A percentile compares a stretch with the other conserved stretches of the same genome.
phyloP scores from a whole-genome alignment of 2,113 vertebrate species.

The Trematomus loennbergii region DNA sequence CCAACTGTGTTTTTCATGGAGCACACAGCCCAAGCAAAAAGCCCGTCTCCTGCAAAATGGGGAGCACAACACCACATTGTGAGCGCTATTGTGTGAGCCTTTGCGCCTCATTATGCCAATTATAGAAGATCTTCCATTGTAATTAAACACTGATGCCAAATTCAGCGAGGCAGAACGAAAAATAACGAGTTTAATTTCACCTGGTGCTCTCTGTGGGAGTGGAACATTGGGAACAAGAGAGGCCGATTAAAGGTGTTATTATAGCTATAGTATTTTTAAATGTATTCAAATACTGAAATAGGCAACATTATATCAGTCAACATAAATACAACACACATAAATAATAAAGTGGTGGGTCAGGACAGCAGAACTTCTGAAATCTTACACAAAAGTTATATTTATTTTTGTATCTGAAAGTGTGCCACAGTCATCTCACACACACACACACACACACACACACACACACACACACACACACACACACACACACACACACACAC shows the following conservation, averaged over 20 bases:
- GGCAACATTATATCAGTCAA: background rate
- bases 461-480: constrained; percentile 30
- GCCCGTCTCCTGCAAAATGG: constrained; percentile 74
- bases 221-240: constrained; percentile 51
- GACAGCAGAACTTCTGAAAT: background rate
- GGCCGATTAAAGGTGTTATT: constrained; percentile 16
- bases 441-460: constrained; percentile 7
- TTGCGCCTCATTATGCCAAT: constrained; percentile 83
- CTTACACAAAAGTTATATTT: background rate
- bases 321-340: background rate
- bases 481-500: constrained; percentile 28
- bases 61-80: constrained; percentile 78
- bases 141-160: constrained; percentile 80
- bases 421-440: constrained; percentile 3
- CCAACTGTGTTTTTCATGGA: constrained; percentile 81
- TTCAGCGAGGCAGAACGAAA: constrained; percentile 48
- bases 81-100: constrained; percentile 71
- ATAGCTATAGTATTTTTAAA: background rate
- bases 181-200: constrained; percentile 74
- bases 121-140: constrained; percentile 75
- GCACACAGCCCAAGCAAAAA: constrained; percentile 77
- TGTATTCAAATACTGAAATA: background rate
- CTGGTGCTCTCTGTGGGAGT: constrained; percentile 62
- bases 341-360: background rate
- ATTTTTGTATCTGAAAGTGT: constrained; percentile 27